Evolutionary conservation across 2,113 vertebrate genomes (phyloP).

Genomic region (Heterochromis multidens): DNA sequence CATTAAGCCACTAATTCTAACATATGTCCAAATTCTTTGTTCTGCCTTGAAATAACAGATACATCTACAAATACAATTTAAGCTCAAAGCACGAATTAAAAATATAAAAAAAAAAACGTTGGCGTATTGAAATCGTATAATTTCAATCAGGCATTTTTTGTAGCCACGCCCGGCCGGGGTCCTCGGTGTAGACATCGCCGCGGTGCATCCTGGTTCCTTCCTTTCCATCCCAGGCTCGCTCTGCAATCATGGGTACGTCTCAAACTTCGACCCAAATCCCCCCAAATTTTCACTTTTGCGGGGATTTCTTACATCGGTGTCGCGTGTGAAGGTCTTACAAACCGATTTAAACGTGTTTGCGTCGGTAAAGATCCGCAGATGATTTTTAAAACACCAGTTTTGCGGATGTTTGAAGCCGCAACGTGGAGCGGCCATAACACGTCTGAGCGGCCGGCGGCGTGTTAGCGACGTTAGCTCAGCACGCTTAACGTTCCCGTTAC

Average conservation of each 20-base stretch:
- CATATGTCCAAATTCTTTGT: background rate
- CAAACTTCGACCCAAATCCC: background rate
- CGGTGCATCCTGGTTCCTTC: conserved; percentile 73
- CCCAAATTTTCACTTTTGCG: fast-evolving
- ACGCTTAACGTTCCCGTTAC: background rate
- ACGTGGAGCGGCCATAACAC: conserved; percentile 68
- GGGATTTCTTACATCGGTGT: fast-evolving
- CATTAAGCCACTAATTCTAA: background rate
- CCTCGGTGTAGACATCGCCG: conserved; percentile 58
- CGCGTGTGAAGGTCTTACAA: background rate
- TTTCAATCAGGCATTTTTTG: conserved; percentile 50
- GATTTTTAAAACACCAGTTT: fast-evolving
- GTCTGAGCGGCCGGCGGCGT: background rate
- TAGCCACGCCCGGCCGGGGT: background rate
- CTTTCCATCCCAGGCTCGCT: conserved; percentile 77
- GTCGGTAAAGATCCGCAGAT: fast-evolving
- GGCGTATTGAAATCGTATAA: background rate
- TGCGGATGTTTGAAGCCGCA: background rate
- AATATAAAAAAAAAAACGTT: background rate
- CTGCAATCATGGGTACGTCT: conserved; percentile 77
- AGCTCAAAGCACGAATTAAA: background rate
- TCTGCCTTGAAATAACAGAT: background rate
- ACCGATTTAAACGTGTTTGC: background rate
- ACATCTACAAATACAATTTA: no score
- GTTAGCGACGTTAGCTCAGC: conserved; percentile 36